Conservation (phyloP, 2,797 vertebrate species). For the Erithacus rubecula region DNA sequence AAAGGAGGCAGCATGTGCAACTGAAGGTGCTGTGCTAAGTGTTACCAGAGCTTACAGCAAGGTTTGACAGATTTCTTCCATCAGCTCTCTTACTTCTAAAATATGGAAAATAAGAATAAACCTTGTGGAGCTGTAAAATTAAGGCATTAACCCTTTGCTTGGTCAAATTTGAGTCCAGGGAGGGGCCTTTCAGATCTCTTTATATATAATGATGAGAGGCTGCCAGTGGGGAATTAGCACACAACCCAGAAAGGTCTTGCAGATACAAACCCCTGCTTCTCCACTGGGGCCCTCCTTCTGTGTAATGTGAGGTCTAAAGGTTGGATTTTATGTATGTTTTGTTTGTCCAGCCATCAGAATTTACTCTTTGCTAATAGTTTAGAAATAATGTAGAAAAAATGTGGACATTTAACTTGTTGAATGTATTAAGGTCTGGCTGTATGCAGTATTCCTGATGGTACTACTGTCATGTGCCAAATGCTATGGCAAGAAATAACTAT, state of each 20-base stretch:
- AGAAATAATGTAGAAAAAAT: not conserved
- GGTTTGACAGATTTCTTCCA: not conserved
- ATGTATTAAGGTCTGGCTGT: not conserved
- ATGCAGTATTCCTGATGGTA: not conserved
- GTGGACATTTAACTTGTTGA: not conserved
- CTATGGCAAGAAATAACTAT: not conserved
- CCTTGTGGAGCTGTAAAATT: not conserved
- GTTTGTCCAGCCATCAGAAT: not conserved
- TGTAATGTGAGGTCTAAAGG: not conserved
- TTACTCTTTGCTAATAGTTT: not conserved
- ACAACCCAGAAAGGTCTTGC: not conserved
- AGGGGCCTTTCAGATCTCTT: not conserved
- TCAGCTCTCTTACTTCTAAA: not conserved
- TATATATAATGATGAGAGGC: not conserved
- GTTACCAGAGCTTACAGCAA: not conserved
- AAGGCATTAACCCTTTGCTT: not conserved
- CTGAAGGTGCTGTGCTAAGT: not conserved
- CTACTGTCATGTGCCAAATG: not conserved
- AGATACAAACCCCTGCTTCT: not conserved
- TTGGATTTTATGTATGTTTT: not conserved
- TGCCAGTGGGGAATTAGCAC: not conserved
- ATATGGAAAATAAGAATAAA: not conserved
- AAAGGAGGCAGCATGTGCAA: not conserved
- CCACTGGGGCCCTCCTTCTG: not conserved
- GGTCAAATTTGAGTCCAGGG: not conserved